Evolutionary conservation across 1,140 invertebrate genomes (phyloP).

Genomic region (Drosophila bocqueti): DNA sequence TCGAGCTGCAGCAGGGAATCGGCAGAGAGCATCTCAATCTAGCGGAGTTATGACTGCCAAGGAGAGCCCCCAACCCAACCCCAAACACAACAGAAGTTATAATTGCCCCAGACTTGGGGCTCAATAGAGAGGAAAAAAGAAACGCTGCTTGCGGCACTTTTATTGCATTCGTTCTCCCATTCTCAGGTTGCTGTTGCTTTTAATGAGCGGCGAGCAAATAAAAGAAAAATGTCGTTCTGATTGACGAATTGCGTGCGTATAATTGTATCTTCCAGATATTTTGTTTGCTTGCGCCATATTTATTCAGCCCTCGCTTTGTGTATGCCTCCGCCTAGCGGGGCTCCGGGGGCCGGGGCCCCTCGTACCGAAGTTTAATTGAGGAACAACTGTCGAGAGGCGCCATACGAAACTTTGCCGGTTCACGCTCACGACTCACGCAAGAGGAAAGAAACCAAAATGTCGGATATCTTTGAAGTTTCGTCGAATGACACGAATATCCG

Average conservation of each 20-base stretch:
- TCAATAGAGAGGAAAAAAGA: slow-evolving; percentile 33
- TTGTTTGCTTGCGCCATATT: slow-evolving; percentile 77
- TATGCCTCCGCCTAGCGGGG: slow-evolving; percentile 15
- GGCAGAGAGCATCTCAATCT: slow-evolving; percentile 30
- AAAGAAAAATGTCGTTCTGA: slow-evolving; percentile 84
- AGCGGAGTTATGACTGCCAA: slow-evolving; percentile 75
- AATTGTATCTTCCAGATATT: slow-evolving; percentile 84
- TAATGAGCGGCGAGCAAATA: slow-evolving; percentile 79
- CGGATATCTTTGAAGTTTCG: slow-evolving; percentile 70
- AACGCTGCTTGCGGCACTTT: slow-evolving; percentile 79
- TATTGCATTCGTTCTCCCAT: slow-evolving; percentile 66
- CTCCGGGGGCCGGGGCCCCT: slow-evolving; percentile 4
- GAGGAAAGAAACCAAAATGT: slow-evolving; percentile 70
- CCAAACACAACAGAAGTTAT: slow-evolving; percentile 58
- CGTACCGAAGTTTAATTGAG: slow-evolving; percentile 74
- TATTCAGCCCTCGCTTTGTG: slow-evolving; percentile 40
- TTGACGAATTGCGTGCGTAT: slow-evolving; percentile 85
- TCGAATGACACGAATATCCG: slow-evolving; percentile 31
- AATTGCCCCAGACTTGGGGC: slow-evolving; percentile 27
- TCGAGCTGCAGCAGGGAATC: slow-evolving; percentile 18
- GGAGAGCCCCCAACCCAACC: slow-evolving; percentile 51
- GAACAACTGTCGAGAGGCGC: slow-evolving; percentile 76
- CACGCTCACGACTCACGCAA: slow-evolving; percentile 64
- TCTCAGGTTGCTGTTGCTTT: slow-evolving; percentile 58
- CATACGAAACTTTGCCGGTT: slow-evolving; percentile 60